Conservation (phyloP, 2,888 invertebrate genomes). For the Strigamia transsilvanica region DNA sequence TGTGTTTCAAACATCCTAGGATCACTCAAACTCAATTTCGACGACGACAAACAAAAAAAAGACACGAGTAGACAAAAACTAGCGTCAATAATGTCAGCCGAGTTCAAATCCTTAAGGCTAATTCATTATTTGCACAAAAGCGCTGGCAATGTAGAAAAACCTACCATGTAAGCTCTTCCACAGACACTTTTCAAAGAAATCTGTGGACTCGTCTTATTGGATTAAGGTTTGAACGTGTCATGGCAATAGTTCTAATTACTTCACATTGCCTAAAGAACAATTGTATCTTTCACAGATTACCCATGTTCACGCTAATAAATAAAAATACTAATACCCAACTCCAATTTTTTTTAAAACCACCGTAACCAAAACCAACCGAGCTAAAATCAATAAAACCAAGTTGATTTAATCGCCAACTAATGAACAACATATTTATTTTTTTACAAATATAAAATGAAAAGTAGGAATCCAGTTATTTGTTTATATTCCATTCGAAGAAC, state of each 20-base stretch:
- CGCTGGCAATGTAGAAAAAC: constrained; percentile 29
- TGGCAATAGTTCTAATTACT: constrained; percentile 40
- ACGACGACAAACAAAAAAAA: not conserved
- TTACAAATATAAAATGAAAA: too few relatives aligned
- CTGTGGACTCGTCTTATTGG: constrained; percentile 46
- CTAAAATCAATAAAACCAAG: too few relatives aligned
- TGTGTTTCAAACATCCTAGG: not conserved
- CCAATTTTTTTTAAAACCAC: too few relatives aligned
- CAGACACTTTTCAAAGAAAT: constrained; percentile 42
- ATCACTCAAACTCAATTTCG: not conserved
- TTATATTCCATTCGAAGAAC: too few relatives aligned
- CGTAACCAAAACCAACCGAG: too few relatives aligned
- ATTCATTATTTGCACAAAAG: constrained; percentile 42
- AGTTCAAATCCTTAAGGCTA: constrained; percentile 9
- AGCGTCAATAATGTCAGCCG: constrained; percentile 33
- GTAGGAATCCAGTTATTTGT: too few relatives aligned
- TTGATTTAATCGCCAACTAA: too few relatives aligned
- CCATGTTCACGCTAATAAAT: not conserved
- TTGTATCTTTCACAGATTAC: not conserved
- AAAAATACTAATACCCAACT: not conserved
- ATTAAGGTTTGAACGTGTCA: constrained; percentile 49
- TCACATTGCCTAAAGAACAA: constrained; percentile 36
- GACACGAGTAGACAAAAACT: not conserved
- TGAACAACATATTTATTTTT: too few relatives aligned
- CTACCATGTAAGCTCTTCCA: constrained; percentile 38